Conservation (phyloP, 2,888 invertebrate genomes). For the Lysandra bellargus region DNA sequence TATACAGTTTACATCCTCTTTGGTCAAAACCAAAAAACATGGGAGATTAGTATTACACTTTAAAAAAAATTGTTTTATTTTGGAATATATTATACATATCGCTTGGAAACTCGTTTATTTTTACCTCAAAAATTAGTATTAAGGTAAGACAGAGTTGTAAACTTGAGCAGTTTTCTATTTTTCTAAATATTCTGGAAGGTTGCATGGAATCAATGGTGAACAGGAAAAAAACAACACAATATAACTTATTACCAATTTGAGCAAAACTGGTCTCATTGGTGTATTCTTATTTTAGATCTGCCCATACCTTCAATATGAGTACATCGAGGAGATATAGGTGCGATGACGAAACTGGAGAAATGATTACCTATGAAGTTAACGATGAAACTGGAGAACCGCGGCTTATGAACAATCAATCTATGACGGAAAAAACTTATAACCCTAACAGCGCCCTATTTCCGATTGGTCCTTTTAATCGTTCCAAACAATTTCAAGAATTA, state of each 20-base stretch:
- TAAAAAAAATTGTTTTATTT: not conserved
- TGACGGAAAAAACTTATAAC: constrained; percentile 35
- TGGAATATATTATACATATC: not conserved
- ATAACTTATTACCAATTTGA: not conserved
- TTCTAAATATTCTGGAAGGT: not conserved
- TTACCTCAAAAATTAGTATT: not conserved
- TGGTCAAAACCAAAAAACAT: not conserved
- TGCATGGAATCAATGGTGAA: too few species aligned
- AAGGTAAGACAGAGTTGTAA: not conserved
- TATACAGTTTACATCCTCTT: too few species aligned
- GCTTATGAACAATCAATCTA: constrained; percentile 43
- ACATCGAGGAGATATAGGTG: constrained; percentile 52
- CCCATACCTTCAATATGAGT: constrained; percentile 42
- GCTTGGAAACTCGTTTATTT: not conserved
- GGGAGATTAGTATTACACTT: not conserved
- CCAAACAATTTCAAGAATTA: constrained; percentile 59
- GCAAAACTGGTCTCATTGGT: not conserved
- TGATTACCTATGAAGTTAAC: constrained; percentile 63
- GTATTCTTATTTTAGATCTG: not conserved
- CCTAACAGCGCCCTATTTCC: constrained; percentile 46
- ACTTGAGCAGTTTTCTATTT: not conserved
- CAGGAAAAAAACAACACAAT: not conserved
- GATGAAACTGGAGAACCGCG: constrained; percentile 77
- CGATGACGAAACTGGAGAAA: constrained; percentile 79
- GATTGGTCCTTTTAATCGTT: constrained; percentile 55